Base-by-base conservation (phyloP, 2,888 invertebrate species). In the Drosophila austrosaltans region DNA sequence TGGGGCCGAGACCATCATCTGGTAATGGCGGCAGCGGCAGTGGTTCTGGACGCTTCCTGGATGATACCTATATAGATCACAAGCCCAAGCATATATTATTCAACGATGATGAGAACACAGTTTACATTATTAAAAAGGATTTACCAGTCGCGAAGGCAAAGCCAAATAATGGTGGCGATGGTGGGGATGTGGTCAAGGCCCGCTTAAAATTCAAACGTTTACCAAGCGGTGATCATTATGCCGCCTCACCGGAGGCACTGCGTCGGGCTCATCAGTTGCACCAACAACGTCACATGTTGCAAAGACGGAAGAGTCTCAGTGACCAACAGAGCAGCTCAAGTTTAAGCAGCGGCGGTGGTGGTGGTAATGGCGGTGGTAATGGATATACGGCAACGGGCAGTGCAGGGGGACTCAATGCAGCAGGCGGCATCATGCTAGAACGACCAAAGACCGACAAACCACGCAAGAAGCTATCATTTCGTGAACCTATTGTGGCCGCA, bases 401-500 rank as follows among this genome's bases (percentile, higher is more conserved):
- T 10, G 42, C 10, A 10, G 7, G 36, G 10, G 36, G 36, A 36
- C 1, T 7, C 1, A 32, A 10, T 36, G 48, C 48, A 4, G 42
- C 64, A 12, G 78, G 73, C 30, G 76, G 86, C 64, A 78, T 79
- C 28, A 85, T 87, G 75, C 79, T 79, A 67, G 91, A 91, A 61
- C 89, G 90, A 5, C 89, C 91, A 44, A 91, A 91, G 71, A 85
- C 89, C 30, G 91, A 91, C 61, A 92, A 95, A 81, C 96, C 97
- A 0, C 93, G 97, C 64, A 97, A 97, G 91, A 97, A 97, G 91
- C 93, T 97, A 10, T 97, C 97, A 7, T 97, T 97, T 92, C 95
- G 96, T 71, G 97, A 97, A 87, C 97, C 97, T 2, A 87, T 92
- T 53, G 91, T 91, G 61, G 88, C 82, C 48, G 90, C 89, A 20